Conservation (phyloP, 2,113 vertebrate genomes). For the Zeus faber region DNA sequence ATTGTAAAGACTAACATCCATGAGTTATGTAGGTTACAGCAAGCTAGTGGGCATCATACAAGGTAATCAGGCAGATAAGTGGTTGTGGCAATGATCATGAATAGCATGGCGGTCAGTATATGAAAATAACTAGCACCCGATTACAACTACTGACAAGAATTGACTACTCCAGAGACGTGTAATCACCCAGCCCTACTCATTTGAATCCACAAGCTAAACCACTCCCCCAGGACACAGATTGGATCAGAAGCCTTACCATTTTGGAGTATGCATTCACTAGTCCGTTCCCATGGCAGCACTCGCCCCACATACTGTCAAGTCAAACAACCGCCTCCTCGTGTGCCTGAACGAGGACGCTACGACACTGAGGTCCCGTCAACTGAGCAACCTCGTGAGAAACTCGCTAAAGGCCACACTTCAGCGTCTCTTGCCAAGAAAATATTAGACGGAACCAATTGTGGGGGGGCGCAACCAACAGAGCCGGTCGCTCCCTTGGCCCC, state of each 20-base stretch:
- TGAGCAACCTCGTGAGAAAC: constrained; percentile 77
- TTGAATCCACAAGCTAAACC: constrained; percentile 11
- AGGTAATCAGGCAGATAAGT: too few relatives aligned
- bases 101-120: too few relatives aligned
- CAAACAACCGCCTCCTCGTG: constrained; percentile 87
- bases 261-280: constrained; percentile 87
- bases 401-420: constrained; percentile 85
- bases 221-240: constrained; percentile 40
- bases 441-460: constrained; percentile 67
- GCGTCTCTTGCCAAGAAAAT: constrained; percentile 92
- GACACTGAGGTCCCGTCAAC: constrained; percentile 75
- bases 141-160: too few relatives aligned
- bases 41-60: too few relatives aligned
- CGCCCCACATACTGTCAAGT: constrained; percentile 86
- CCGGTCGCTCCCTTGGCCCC: constrained; percentile 64
- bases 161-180: too few relatives aligned
- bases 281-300: constrained; percentile 85
- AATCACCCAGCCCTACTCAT: too few relatives aligned
- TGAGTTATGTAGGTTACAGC: too few relatives aligned
- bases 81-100: too few relatives aligned
- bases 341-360: constrained; percentile 80
- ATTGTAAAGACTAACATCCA: too few relatives aligned
- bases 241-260: constrained; percentile 75
- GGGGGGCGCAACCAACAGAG: constrained; percentile 45
- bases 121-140: too few relatives aligned